Base-by-base conservation (phyloP, 2,888 invertebrate genomes). In the Trachelus iudaicus region DNA sequence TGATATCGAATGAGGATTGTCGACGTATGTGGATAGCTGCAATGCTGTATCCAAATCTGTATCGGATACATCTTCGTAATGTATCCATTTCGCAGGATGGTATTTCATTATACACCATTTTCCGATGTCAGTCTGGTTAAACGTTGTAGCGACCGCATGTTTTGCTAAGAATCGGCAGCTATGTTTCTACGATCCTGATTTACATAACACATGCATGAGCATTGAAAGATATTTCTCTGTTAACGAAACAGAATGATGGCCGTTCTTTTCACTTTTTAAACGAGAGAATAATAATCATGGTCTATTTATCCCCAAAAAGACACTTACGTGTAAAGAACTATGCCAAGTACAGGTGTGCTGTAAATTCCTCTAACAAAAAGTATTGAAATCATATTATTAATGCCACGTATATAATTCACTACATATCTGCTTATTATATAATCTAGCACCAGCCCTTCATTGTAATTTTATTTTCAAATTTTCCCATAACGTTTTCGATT, bases 91-190 rank as follows among this genome's bases (percentile, higher is more conserved):
- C 74, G 75, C 77, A 80, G 71, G 34, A 73, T 76, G 37, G 74
- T 76, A 80, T 82, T 82, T 81, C 80, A 80, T 83, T 83, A 79
- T n/a, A 81, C 69, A 33, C 76, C 75, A 56, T 56, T 9, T 56
- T 56, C 23, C 56, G 23, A 23, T 23, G 23, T 6, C 23, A 23
- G 23, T 56, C 56, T 56, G 56, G 56, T 56, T 6, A 1, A 56
- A 56, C 23, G 9, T 23, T 56, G 56, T 23, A 56, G 56, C 23
- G 0, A 0, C 23, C 2, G 23, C 23, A 23, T 56, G 23, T 56
- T 56, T 6, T 40, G 15, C 6, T 23, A 6, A 23, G 4, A 4
- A 4, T 40, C 9, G 23, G 23, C 23, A 56, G 9, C 23, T 23
- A 23, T 15, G 23, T 56, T 56, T 56, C 9, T 56, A 23, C 6